Evolutionary conservation across 2,797 vertebrate species (phyloP).

Genomic region (Lepus oiostolus): DNA sequence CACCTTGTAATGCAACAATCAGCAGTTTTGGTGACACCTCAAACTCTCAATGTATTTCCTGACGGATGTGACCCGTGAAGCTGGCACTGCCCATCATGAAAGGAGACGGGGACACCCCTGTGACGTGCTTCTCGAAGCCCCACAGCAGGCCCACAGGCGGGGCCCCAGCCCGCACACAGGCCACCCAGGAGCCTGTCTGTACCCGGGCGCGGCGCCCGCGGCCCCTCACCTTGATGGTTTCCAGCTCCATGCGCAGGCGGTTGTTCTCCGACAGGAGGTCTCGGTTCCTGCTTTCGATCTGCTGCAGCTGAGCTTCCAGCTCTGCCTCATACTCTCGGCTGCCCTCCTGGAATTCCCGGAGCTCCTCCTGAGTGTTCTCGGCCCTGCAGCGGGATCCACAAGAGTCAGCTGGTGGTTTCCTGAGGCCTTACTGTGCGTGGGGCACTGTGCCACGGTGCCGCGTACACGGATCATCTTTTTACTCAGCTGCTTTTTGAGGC

Average conservation of each 20-base stretch:
- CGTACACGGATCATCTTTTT: not conserved
- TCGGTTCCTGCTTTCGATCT: slow-evolving; percentile 94
- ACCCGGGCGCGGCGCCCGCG: rapidly evolving
- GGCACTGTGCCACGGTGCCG: not conserved
- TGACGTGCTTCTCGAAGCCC: not conserved
- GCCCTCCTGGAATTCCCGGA: slow-evolving; percentile 98
- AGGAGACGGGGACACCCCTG: rapidly evolving
- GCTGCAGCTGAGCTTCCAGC: slow-evolving; percentile 95
- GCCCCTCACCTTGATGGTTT: slow-evolving; percentile 92
- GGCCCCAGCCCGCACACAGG: too few species aligned
- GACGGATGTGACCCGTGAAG: not conserved
- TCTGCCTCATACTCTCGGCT: slow-evolving; percentile 98
- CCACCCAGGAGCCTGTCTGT: not conserved
- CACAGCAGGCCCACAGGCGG: too few species aligned
- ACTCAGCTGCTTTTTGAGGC: not conserved
- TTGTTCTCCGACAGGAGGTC: slow-evolving; percentile 95
- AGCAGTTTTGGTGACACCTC: not conserved
- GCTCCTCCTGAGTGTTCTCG: slow-evolving; percentile 93
- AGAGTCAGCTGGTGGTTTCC: not conserved
- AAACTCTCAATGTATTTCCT: not conserved
- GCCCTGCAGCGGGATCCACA: slow-evolving; percentile 88
- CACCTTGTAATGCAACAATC: not conserved
- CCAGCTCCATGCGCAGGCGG: slow-evolving; percentile 94
- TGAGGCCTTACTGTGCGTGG: not conserved
- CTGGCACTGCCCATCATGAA: not conserved